A percentile compares a stretch with the other conserved stretches of the same genome.
Conservation (phyloP, 2,797 vertebrate genomes). For the Clarias pachynema region DNA sequence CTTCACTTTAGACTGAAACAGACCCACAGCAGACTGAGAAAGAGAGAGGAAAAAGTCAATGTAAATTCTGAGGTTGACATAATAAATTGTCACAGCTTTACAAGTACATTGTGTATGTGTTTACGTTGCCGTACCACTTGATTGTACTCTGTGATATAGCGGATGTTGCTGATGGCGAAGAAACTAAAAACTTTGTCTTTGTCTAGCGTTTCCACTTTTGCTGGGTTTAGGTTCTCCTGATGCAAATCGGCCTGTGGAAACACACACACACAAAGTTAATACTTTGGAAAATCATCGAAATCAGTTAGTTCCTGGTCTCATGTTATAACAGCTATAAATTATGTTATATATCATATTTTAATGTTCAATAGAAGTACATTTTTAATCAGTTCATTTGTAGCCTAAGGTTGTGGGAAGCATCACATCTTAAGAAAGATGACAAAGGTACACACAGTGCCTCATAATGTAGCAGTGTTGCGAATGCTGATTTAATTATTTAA, state of each 20-base stretch:
- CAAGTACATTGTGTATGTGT: neutral
- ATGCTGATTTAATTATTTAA: neutral
- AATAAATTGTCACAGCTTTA: too few species aligned
- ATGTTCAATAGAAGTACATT: neutral
- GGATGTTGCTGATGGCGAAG: constrained; percentile 80
- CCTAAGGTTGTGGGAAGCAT: neutral
- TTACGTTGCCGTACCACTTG: constrained; percentile 75
- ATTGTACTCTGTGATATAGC: constrained; percentile 87
- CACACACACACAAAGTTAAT: neutral
- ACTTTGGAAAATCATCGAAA: neutral
- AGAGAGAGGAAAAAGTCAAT: constrained; percentile 26
- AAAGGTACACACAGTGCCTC: neutral
- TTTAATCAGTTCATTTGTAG: neutral
- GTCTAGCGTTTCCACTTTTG: constrained; percentile 72
- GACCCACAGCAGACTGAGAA: constrained; percentile 81
- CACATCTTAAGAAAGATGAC: neutral
- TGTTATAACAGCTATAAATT: neutral
- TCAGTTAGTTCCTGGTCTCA: neutral
- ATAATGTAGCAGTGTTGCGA: neutral
- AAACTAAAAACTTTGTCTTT: constrained; percentile 80
- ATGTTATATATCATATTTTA: neutral
- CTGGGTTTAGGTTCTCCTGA: constrained; percentile 74
- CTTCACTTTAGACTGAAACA: constrained; percentile 83
- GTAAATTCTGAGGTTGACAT: neutral
- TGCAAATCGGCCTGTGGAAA: constrained; percentile 80